These are phyloP conservation scores for Epizoanthus stellaris DNA, from an alignment of 92 coral and sea anemone genomes.

Conservation along the genomic window DNA sequence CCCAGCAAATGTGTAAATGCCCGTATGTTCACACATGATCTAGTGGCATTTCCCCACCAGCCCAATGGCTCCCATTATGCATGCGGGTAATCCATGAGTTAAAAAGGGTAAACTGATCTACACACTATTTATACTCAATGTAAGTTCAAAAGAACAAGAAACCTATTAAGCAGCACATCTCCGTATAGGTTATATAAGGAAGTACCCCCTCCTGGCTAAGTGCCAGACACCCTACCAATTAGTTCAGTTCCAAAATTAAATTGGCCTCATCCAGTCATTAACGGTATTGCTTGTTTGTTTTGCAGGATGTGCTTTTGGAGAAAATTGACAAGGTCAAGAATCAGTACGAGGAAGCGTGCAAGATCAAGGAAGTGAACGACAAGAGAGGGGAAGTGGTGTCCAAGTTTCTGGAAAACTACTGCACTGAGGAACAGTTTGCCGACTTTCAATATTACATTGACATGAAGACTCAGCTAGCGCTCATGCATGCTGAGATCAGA, in stretches of 20 bases:
- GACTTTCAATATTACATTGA: conserved; percentile 98
- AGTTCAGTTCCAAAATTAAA: no score
- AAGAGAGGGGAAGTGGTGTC: conserved; percentile 95
- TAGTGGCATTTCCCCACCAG: no score
- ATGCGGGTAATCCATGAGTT: no score
- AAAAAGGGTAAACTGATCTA: no score
- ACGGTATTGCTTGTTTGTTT: neutral
- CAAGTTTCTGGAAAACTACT: conserved; percentile 85
- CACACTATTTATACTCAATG: no score
- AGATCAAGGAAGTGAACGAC: conserved; percentile 95
- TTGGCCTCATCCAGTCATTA: neutral
- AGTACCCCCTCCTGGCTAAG: neutral
- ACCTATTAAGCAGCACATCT: no score
- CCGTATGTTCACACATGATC: no score
- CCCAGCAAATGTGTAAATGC: no score
- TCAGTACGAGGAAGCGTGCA: conserved; percentile 97
- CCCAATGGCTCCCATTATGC: no score
- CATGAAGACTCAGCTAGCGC: conserved; percentile 97
- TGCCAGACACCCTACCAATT: no score
- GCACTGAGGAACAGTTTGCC: conserved; percentile 92
- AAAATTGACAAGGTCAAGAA: conserved; percentile 89
- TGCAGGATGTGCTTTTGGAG: conserved; percentile 87
- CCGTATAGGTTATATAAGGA: no score
- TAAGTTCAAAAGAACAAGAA: no score
- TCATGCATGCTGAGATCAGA: conserved; percentile 96